Evolutionary conservation across 2,113 vertebrate genomes (phyloP).

Genomic region (Pipa parva): DNA sequence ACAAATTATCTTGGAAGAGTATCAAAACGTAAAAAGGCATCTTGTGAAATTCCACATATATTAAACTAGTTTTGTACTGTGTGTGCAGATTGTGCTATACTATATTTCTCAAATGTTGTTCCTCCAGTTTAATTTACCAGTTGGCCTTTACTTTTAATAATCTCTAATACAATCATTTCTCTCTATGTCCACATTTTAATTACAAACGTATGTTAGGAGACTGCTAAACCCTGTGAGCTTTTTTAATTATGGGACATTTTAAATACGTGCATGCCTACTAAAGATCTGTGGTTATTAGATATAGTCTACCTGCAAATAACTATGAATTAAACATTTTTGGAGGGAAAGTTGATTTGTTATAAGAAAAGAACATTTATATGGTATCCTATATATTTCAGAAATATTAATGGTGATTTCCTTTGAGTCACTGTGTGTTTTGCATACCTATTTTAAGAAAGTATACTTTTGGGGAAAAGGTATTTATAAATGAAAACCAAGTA

Average conservation of each 20-base stretch:
- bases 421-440: no score
- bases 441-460: no score
- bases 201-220: conserved; percentile 20
- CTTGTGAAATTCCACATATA: no score
- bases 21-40: no score
- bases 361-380: background rate
- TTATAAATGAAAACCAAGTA: no score
- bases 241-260: conserved; percentile 24
- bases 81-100: no score
- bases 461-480: no score
- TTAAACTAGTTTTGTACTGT: no score
- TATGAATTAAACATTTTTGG: conserved; percentile 22
- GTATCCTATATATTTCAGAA: no score
- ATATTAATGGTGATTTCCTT: no score
- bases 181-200: conserved; percentile 35
- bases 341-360: conserved; percentile 3
- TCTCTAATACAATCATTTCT: conserved; percentile 21
- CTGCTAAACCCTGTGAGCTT: conserved; percentile 7
- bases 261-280: conserved; percentile 14
- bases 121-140: conserved; percentile 17
- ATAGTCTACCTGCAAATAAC: conserved; percentile 17
- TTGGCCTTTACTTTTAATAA: conserved; percentile 35
- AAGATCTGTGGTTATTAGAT: conserved; percentile 21
- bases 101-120: background rate
- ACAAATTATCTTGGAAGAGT: no score